Evolutionary conservation across 2,113 vertebrate species (phyloP), one percentile per base, ranked within the genome.

Genomic region (Pao palembangensis): DNA sequence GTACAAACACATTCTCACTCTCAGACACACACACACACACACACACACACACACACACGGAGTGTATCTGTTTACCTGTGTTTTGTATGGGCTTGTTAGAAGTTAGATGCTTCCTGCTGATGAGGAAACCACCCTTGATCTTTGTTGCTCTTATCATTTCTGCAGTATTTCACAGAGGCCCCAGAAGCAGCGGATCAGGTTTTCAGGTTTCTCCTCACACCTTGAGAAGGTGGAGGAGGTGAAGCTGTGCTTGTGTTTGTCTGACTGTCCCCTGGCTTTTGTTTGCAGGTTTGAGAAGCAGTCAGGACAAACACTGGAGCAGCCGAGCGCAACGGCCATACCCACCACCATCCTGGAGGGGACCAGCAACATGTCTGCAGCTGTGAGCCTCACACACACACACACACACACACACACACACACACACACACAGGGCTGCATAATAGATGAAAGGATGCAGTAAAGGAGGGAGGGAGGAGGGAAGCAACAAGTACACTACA

Each of bases 341-440:
- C 89, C 90, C 17, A 85, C 83, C 20, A 75, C 74, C 0, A 79
- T 87, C 60, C 85, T 89, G 87, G 88, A 82, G 63, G 86, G 89
- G 66, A 85, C 82, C 78, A 86, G 81, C 75, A 87, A 90, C 64
- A 85, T 91, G 81, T 70, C 89, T 0, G 87, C 89, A 19, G 89
- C 87, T 18, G 91, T 91, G 79, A 89, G 87, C 71, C 19, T 0
- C 42, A 8, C 57, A 55, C 28, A 47, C 18, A 54, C 51, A 59
- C 59, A 72, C 67, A 51, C 65, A 53, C 60, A 64, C 58, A 58
- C 43, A 55, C 20, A 51, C 65, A 53, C 60, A 64, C 58, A 58
- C 43, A 55, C 20, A 31, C 28, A 6, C 28, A 8, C 11, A 20
- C 44, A 51, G 44, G 70, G 55, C 53, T 28, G 18, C 28, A 8